Conservation (phyloP, 23 tunicate genomes). For the Clavelina lepadiformis region DNA sequence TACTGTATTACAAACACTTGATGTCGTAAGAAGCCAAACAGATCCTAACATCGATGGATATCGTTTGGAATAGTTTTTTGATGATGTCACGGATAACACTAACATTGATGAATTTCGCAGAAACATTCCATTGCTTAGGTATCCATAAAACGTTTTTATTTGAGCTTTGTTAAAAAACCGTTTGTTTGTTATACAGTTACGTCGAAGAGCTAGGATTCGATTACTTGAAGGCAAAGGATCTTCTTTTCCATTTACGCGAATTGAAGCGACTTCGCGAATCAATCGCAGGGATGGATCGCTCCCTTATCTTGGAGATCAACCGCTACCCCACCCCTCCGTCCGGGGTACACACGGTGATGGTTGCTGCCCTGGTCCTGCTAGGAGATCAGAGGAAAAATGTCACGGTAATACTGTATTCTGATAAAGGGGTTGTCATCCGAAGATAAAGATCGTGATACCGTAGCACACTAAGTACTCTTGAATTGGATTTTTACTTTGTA, state of each 20-base stretch:
- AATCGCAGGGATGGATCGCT: constrained; percentile 65
- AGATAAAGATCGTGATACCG: too few relatives aligned
- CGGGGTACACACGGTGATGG: constrained; percentile 52
- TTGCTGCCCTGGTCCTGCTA: constrained; percentile 51
- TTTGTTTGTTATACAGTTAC: constrained; percentile 15
- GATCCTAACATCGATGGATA: too few relatives aligned
- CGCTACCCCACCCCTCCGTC: constrained; percentile 65
- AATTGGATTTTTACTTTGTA: not conserved
- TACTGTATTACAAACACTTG: too few relatives aligned
- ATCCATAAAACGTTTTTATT: too few relatives aligned
- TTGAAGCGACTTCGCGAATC: constrained; percentile 43
- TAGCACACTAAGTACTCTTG: not conserved
- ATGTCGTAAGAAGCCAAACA: too few relatives aligned
- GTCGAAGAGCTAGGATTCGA: constrained; percentile 49
- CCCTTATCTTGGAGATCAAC: constrained; percentile 58
- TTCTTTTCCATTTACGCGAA: constrained; percentile 55
- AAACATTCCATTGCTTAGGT: too few relatives aligned
- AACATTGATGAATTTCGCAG: too few relatives aligned
- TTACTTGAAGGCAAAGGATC: constrained; percentile 60
- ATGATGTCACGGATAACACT: too few relatives aligned
- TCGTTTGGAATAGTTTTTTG: too few relatives aligned
- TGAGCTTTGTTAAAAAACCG: too few relatives aligned
- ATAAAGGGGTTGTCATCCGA: too few relatives aligned
- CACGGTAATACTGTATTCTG: too few relatives aligned
- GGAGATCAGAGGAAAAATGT: constrained; percentile 46